Conservation (phyloP, 2,888 invertebrate genomes). For the Beris morrisii region DNA sequence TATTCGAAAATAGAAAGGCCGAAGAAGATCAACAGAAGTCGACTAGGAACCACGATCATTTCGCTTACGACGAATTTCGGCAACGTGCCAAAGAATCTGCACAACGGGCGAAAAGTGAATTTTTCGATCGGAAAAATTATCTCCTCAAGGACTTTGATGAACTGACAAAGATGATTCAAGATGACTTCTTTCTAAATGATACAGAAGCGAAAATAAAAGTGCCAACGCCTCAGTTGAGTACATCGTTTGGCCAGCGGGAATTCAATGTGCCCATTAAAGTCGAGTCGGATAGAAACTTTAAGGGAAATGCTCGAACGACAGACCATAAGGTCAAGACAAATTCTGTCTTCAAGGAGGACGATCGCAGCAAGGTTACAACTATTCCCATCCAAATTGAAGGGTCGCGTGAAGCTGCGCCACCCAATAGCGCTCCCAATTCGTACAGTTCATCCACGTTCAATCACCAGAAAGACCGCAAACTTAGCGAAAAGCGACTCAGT, state of each 20-base stretch:
- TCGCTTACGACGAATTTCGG: conserved; percentile 52
- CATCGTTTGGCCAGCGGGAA: neutral
- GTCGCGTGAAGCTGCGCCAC: conserved; percentile 1
- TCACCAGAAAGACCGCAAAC: conserved; percentile 10
- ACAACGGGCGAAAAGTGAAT: conserved; percentile 41
- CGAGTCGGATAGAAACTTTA: conserved; percentile 4
- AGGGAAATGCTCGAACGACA: neutral
- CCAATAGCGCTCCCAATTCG: neutral
- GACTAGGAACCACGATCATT: conserved; percentile 15
- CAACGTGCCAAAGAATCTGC: conserved; percentile 52
- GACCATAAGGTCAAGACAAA: neutral
- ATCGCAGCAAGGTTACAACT: conserved; percentile 5
- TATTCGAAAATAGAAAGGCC: conserved; percentile 41
- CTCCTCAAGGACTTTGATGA: conserved; percentile 56
- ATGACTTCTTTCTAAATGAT: conserved; percentile 48
- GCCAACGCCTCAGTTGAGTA: neutral
- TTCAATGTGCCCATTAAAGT: conserved; percentile 29
- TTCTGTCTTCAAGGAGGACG: neutral
- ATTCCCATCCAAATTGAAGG: conserved; percentile 20
- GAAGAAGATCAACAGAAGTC: neutral
- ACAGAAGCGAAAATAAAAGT: conserved; percentile 2
- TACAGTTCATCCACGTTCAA: neutral
- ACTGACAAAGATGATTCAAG: conserved; percentile 51
- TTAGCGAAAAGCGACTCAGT: conserved; percentile 45
- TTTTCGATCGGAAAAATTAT: conserved; percentile 49